A percentile compares a stretch with the other conserved stretches of the same genome.
Conservation (phyloP, 2,113 vertebrate genomes). For the Oryzias javanicus region DNA sequence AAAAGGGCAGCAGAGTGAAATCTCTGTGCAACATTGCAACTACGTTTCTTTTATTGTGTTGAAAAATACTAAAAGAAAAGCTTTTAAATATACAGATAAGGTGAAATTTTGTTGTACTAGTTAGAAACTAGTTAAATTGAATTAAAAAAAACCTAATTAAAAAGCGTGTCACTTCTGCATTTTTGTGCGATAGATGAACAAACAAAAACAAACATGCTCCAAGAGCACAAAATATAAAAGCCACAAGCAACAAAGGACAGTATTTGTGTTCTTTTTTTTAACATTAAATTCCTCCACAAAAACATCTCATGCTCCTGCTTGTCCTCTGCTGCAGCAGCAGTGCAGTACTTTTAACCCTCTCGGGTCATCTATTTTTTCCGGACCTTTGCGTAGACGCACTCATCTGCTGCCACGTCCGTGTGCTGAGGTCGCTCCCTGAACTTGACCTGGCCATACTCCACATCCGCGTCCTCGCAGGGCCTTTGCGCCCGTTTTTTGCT, state of each 20-base stretch:
- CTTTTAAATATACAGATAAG: no score
- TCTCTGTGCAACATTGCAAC: no score
- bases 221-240: no score
- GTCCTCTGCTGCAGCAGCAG: background rate
- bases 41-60: no score
- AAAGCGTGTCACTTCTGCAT: no score
- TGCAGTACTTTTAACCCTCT: background rate
- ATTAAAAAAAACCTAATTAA: no score
- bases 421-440: slow-evolving; percentile 15
- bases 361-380: slow-evolving; percentile 19
- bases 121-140: no score
- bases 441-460: slow-evolving; percentile 63
- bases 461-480: background rate
- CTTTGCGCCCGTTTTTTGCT: background rate
- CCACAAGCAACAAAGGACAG: background rate
- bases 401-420: background rate
- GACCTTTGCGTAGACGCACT: slow-evolving; percentile 49
- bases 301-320: background rate
- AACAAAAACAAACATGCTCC: no score
- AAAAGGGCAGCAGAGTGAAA: no score
- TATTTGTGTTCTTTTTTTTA: accelerated
- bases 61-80: no score
- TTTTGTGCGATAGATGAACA: no score
- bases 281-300: background rate
- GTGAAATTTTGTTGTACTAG: no score